Conservation (phyloP, 2,113 vertebrate species). For the Ciconia maguari region DNA sequence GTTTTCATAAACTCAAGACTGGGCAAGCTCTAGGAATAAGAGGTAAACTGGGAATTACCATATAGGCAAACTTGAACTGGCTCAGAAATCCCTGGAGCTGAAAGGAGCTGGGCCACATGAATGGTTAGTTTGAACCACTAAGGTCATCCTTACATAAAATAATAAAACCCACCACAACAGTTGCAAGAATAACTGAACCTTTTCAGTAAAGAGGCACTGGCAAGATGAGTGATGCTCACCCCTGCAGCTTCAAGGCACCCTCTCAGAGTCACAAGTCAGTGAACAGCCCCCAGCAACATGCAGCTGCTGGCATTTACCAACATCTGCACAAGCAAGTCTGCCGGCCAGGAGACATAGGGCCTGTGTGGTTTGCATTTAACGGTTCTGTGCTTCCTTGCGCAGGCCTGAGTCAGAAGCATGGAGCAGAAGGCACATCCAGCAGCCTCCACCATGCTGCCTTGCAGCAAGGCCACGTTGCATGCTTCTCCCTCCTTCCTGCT, state of each 20-base stretch:
- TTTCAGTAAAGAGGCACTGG: not conserved
- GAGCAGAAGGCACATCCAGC: not conserved
- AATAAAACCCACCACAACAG: not conserved
- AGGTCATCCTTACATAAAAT: not conserved
- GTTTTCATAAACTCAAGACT: not conserved
- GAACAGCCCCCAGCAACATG: not conserved
- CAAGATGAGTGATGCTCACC: fast-evolving
- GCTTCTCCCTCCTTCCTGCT: not conserved
- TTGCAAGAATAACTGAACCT: not conserved
- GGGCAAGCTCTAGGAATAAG: not conserved
- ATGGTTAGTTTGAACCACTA: not conserved
- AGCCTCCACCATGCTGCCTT: not conserved
- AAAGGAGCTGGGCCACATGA: not conserved
- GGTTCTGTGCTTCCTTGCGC: not conserved
- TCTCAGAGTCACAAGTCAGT: not conserved
- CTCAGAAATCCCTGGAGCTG: not conserved
- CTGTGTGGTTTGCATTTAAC: not conserved
- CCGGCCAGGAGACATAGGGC: not conserved
- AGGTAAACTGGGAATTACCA: not conserved
- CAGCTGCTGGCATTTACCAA: not conserved
- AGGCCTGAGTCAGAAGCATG: not conserved
- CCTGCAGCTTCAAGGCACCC: not conserved
- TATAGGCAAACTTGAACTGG: not conserved
- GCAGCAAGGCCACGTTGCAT: fast-evolving
- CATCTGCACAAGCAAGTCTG: not conserved